Percentiles rank a stretch among this genome's conserved stretches.
phyloP scores from a whole-genome alignment of 2,888 invertebrate species.

The Norana najaformis region DNA sequence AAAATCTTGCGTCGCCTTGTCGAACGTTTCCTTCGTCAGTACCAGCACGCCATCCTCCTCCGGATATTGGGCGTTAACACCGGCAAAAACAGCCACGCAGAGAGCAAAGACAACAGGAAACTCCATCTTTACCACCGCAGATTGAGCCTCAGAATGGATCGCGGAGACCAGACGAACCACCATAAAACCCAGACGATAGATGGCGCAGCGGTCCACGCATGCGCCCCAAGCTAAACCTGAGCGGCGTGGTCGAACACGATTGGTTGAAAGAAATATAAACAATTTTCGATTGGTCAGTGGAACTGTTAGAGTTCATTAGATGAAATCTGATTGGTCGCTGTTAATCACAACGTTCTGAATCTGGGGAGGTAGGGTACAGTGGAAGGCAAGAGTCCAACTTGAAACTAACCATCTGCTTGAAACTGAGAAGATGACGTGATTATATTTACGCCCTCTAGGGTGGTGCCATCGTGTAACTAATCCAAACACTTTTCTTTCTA shows the following conservation, averaged over 20 bases:
- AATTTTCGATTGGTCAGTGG: not conserved
- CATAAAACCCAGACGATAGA: not conserved
- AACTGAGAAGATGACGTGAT: too few species aligned
- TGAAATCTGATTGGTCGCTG: not conserved
- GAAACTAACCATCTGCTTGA: too few species aligned
- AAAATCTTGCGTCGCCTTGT: conserved; percentile 76
- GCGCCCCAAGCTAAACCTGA: not conserved
- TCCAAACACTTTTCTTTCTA: too few species aligned
- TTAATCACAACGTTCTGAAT: not conserved
- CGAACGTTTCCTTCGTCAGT: conserved; percentile 81
- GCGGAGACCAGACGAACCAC: not conserved
- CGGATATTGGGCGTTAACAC: conserved; percentile 60
- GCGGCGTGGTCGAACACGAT: not conserved
- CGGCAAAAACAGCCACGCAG: not conserved
- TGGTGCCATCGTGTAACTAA: too few species aligned
- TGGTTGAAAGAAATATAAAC: not conserved
- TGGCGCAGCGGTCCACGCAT: not conserved
- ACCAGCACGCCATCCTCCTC: conserved; percentile 85
- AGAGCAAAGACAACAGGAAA: not conserved
- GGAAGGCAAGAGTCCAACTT: too few species aligned
- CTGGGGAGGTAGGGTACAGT: not conserved
- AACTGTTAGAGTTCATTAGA: not conserved
- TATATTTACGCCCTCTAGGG: too few species aligned
- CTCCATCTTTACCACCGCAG: not conserved
- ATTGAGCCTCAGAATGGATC: not conserved